Base-by-base conservation (phyloP, 2,113 vertebrate species). In the Nibea coibor region DNA sequence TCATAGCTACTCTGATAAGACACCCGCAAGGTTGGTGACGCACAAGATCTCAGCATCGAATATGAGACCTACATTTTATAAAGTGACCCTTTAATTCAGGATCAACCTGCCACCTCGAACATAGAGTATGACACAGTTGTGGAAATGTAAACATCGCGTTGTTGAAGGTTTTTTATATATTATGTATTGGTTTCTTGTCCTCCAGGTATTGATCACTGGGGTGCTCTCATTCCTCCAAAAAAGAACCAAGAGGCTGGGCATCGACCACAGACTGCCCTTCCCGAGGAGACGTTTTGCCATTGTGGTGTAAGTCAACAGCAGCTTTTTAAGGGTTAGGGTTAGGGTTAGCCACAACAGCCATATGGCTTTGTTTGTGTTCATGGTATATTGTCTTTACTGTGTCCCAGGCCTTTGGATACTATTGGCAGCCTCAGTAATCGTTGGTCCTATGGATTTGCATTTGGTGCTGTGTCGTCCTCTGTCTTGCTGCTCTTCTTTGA, bases 361-460 rank as follows among this genome's bases (percentile, higher is more conserved):
- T 3, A 59, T 53, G 11, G 8, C 1, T 53, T 22, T 65, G 3
- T 63, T 26, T 59, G 14, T 59, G 16, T 59, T 71, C 2, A 43
- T 81, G 22, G 43, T n/a, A 10, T 20, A 11, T 19, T 67, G 15
- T 64, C 16, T 8, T 65, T 24, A 16, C 20, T 67, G 24, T 64
- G 24, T 16, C 16, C 1, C 90, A 98, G 97, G 68, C 97, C 97
- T 53, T 89, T 97, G 87, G 96, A 98, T 67, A 95, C 95, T 0
- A 86, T 97, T n/a, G 93, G 95, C 28, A 95, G 93, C 76, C 93
- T 96, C 67, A 95, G 93, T 48, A 97, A 97, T 71, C 94, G 97
- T 12, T 98, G 97, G 97, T 96, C 97, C 4, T 96, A 96, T 66
- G 96, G 96, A 31, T 93, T 97, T 45, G 96, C 97, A 1, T 97